Evolutionary conservation across 2,797 vertebrate genomes (phyloP).

Genomic region (Anomalospiza imberbis): DNA sequence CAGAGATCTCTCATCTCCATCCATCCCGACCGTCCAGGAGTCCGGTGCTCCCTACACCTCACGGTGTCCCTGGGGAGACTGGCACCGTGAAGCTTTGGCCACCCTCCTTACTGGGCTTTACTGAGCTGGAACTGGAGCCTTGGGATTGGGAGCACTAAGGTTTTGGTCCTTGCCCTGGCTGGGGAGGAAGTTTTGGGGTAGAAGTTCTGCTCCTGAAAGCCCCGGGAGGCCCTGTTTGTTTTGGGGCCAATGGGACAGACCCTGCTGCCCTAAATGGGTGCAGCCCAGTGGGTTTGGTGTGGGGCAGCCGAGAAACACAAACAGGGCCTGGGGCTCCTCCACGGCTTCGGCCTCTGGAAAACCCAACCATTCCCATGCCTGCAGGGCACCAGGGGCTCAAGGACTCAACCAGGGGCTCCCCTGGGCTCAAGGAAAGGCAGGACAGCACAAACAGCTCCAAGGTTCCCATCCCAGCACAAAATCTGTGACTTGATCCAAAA

Average conservation of each 20-base stretch:
- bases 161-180: not conserved
- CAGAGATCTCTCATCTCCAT: no score
- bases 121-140: not conserved
- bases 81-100: not conserved
- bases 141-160: no score
- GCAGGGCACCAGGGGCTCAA: not conserved
- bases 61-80: not conserved
- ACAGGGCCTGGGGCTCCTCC: not conserved
- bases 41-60: no score
- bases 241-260: not conserved
- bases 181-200: not conserved
- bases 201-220: not conserved
- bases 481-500: not conserved
- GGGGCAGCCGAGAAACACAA: not conserved
- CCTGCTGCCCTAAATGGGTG: not conserved
- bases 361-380: not conserved
- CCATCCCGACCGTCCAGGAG: no score
- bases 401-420: not conserved
- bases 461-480: not conserved
- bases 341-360: constrained; percentile 13
- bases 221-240: not conserved
- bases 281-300: not conserved
- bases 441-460: not conserved
- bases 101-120: not conserved
- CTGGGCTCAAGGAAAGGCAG: not conserved